Conservation (phyloP, 2,113 vertebrate genomes). For the Mirza zaza region DNA sequence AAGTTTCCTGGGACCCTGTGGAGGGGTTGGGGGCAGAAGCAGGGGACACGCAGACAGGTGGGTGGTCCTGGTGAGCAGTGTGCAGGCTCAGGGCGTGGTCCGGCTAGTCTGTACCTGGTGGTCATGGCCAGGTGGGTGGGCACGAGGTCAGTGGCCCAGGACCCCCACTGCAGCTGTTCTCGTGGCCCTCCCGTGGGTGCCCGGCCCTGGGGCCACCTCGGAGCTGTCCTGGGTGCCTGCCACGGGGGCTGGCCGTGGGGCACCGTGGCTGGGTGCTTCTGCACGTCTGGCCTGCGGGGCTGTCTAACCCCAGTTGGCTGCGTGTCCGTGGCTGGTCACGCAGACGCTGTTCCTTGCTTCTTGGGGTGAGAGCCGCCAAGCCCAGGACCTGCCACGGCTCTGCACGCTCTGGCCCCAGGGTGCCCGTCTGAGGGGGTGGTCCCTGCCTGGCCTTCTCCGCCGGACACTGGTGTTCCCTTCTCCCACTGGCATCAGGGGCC, state of each 20-base stretch:
- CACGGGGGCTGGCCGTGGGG: not conserved
- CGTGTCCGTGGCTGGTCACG: not conserved
- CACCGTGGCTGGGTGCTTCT: not conserved
- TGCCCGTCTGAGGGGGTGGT: not conserved
- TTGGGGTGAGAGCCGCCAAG: not conserved
- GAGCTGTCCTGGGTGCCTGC: not conserved
- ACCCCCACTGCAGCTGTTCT: not conserved
- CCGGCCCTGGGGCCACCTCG: not conserved
- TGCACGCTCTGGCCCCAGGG: not conserved
- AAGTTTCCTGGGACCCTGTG: not conserved
- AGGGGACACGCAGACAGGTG: not conserved
- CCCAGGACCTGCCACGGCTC: not conserved
- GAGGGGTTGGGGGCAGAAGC: too few relatives aligned
- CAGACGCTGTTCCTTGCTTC: not conserved
- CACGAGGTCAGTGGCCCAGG: not conserved
- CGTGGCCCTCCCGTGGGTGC: rapidly evolving
- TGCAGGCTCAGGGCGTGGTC: not conserved
- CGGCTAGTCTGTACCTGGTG: rapidly evolving
- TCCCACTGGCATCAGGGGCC: not conserved
- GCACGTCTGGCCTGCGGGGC: too few relatives aligned
- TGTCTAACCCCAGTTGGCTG: not conserved
- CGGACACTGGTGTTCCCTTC: too few relatives aligned
- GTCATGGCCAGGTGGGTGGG: not conserved
- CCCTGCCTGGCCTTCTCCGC: too few relatives aligned
- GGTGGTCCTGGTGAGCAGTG: not conserved